Evolutionary conservation across 2,113 vertebrate species (phyloP), one percentile per base, ranked within the genome.

Genomic region (Sebastes fasciatus): DNA sequence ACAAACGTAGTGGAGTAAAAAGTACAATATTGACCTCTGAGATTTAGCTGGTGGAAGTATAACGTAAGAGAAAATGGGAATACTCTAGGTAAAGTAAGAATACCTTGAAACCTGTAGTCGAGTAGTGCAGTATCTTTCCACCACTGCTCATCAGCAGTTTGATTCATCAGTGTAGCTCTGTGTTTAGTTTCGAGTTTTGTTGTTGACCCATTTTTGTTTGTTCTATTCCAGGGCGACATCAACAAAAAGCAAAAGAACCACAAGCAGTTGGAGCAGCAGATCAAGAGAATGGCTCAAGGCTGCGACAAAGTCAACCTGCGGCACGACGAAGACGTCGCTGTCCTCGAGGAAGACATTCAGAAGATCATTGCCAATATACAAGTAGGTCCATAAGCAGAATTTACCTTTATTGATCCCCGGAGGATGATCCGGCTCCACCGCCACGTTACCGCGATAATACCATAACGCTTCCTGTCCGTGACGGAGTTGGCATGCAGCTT

Each of bases 221-320:
- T 63, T 61, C 54, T 11, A 26, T 26, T 78, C 34, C 83, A 99
- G 98, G 97, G 97, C 0, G 97, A 96, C 57, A 90, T 97, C 61
- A 94, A 94, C 23, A 95, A 91, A 19, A 85, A 93, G 80, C 95
- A 97, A 43, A 97, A 96, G 83, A 94, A 92, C 17, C 90, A 91
- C 69, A 54, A n/a, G 0, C 64, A 86, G 1, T 34, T 97, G 65
- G 81, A 93, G 71, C 76, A 94, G 6, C 91, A 96, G 14, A 93
- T 99, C 2, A 57, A 91, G 57, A 83, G 94, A 61, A 94, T 96
- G 8, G 16, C 3, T 1, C 76, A 71, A 1, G 80, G 85, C 23
- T 86, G 92, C 23, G 92, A 92, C 26, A 80, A 68, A 0, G 82
- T 94, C 11, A 90, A 92, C 45, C 70, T 88, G 4, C 64, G 70